These are phyloP conservation scores for Chaitophorus viminalis DNA, from an alignment of 2,888 invertebrate species.

Conservation along the genomic window DNA sequence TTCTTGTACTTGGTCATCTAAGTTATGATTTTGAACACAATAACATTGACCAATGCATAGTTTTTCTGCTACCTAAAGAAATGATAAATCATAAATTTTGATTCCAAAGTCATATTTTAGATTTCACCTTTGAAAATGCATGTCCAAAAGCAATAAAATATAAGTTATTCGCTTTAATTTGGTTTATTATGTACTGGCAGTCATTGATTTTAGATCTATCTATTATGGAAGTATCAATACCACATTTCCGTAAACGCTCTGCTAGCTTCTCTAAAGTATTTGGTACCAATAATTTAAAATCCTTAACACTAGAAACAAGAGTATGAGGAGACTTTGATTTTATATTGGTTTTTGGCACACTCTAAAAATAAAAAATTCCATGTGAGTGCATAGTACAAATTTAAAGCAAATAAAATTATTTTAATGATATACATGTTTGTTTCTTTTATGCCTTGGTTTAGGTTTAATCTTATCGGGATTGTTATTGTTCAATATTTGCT, in stretches of 20 bases:
- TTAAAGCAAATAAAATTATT: neutral
- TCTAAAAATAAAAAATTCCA: conserved; percentile 30
- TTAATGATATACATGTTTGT: conserved; percentile 28
- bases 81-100: conserved; percentile 11
- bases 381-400: neutral
- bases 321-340: conserved; percentile 20
- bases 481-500: conserved; percentile 8
- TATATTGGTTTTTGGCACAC: conserved; percentile 35
- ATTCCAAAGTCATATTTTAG: neutral
- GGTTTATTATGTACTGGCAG: conserved; percentile 4
- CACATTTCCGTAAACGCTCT: conserved; percentile 74
- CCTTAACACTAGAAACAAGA: conserved; percentile 36
- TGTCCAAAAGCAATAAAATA: conserved; percentile 54
- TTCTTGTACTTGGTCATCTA: conserved; percentile 75
- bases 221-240: conserved; percentile 72
- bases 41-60: conserved; percentile 73
- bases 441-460: conserved; percentile 43
- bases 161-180: conserved; percentile 34
- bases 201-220: conserved; percentile 65
- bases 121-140: conserved; percentile 41
- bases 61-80: conserved; percentile 67
- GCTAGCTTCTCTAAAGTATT: conserved; percentile 73
- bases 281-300: conserved; percentile 65
- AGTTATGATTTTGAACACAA: conserved; percentile 71
- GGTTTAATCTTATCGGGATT: conserved; percentile 24